A percentile compares a stretch with the other conserved stretches of the same genome.
Evolutionary conservation across 2,113 vertebrate genomes (phyloP).

Genomic region (Porphyrio hochstetteri): DNA sequence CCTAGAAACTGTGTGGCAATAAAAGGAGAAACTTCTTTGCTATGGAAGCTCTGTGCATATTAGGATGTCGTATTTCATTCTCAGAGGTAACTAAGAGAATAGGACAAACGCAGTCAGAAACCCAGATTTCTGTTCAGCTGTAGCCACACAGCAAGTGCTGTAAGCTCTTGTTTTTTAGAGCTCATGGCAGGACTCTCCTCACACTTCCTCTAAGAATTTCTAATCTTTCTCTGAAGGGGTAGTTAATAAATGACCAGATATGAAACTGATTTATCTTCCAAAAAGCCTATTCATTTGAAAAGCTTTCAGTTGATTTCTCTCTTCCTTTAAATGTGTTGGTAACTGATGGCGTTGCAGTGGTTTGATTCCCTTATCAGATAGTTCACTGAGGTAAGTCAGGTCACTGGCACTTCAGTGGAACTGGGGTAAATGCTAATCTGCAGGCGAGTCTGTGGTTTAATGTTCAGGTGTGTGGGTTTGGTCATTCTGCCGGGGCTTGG

Average conservation of each 20-base stretch:
- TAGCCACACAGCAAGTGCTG: not conserved
- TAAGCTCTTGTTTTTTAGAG: not conserved
- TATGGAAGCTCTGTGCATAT: not conserved
- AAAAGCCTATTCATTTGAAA: not conserved
- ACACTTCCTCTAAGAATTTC: not conserved
- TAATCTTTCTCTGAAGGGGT: not conserved
- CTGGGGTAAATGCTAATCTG: not conserved
- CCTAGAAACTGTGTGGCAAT: not conserved
- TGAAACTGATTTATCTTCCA: not conserved
- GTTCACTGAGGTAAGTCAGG: not conserved
- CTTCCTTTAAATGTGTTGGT: not conserved
- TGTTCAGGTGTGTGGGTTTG: constrained; percentile 54
- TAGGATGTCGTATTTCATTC: not conserved
- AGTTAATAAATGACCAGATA: not conserved
- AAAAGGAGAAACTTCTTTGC: not conserved
- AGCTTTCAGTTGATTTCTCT: not conserved
- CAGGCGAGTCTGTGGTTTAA: not conserved
- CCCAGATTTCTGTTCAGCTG: not conserved
- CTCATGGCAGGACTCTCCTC: not conserved
- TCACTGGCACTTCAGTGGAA: not conserved
- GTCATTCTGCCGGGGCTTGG: not conserved
- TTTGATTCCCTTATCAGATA: not conserved
- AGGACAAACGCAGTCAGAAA: not conserved
- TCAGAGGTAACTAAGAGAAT: not conserved
- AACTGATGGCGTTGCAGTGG: not conserved